Conservation (phyloP, 2,113 vertebrate species). For the Colaptes auratus region DNA sequence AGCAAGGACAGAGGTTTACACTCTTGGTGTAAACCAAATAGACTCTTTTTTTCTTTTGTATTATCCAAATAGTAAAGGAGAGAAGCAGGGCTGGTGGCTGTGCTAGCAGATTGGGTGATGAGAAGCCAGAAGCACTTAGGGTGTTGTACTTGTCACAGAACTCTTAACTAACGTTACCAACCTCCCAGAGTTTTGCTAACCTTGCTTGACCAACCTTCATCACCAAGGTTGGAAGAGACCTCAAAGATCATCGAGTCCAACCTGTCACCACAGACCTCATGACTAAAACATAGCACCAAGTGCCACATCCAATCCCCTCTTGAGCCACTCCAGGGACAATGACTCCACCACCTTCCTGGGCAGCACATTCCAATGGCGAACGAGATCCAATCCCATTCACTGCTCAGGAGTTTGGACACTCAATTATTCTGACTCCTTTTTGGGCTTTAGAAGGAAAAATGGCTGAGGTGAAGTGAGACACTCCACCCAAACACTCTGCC, state of each 20-base stretch:
- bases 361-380: no score
- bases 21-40: not conserved
- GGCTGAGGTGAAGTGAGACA: not conserved
- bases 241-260: no score
- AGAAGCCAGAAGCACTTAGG: not conserved
- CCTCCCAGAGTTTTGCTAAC: not conserved
- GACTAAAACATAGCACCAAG: no score
- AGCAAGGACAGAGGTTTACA: not conserved
- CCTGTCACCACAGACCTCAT: no score
- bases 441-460: not conserved
- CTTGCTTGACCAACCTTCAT: not conserved
- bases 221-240: no score
- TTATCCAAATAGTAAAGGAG: not conserved
- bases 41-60: not conserved
- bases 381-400: no score
- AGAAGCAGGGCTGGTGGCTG: not conserved
- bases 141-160: not conserved
- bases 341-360: no score
- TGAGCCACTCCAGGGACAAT: no score
- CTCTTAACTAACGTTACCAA: not conserved
- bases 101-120: rapidly evolving
- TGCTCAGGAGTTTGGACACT: rapidly evolving
- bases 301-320: no score
- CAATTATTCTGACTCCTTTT: not conserved
- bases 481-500: not conserved